Conservation (phyloP, 2,113 vertebrate species). For the Electrona antarctica region DNA sequence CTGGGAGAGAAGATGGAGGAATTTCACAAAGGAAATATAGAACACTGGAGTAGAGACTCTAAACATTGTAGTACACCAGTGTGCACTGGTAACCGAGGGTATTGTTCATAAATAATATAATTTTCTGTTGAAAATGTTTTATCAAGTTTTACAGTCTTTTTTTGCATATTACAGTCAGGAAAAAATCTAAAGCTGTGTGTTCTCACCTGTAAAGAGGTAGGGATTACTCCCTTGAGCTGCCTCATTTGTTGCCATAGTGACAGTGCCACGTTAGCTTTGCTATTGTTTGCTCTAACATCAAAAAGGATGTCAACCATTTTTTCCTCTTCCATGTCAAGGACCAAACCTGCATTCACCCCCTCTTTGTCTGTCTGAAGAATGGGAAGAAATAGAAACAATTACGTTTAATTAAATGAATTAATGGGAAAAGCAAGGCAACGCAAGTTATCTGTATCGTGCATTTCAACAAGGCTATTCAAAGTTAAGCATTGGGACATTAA, state of each 20-base stretch:
- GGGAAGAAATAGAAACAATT: conserved; percentile 9
- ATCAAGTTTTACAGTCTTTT: neutral
- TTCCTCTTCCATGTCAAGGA: conserved; percentile 59
- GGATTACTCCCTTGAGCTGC: conserved; percentile 69
- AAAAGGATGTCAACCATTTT: conserved; percentile 63
- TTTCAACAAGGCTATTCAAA: no score
- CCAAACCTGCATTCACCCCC: conserved; percentile 58
- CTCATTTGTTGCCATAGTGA: conserved; percentile 75
- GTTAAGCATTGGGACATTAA: no score
- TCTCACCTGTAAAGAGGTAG: conserved; percentile 72
- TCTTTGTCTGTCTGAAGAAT: conserved; percentile 60
- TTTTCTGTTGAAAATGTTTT: neutral
- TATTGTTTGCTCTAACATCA: conserved; percentile 53
- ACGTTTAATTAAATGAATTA: no score
- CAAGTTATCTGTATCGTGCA: no score
- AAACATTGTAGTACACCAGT: conserved; percentile 6
- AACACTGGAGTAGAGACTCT: conserved; percentile 21
- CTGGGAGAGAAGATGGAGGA: conserved; percentile 33
- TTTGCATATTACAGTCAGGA: no score
- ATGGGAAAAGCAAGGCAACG: neutral
- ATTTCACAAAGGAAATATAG: conserved; percentile 22
- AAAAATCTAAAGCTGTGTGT: no score
- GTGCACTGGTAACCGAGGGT: conserved; percentile 28
- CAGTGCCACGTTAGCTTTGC: conserved; percentile 44
- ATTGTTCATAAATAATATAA: conserved; percentile 41